Conservation (phyloP, 2,797 vertebrate species). For the Psittacula echo region DNA sequence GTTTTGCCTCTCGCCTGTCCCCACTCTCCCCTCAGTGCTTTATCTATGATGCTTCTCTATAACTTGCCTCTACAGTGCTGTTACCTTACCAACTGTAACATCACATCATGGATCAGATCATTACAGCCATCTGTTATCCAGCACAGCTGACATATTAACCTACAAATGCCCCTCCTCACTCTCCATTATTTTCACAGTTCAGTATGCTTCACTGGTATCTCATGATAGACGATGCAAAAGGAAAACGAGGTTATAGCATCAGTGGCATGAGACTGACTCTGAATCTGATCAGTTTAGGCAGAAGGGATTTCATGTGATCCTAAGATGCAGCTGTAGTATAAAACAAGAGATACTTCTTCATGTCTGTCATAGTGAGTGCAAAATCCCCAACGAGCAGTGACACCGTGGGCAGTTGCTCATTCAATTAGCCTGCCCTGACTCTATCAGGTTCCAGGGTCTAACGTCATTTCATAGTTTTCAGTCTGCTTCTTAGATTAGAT, state of each 20-base stretch:
- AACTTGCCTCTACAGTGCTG: background rate
- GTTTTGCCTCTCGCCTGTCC: background rate
- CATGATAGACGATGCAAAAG: slow-evolving; percentile 21
- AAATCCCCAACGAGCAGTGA: slow-evolving; percentile 23
- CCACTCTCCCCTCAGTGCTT: background rate
- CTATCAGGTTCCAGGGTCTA: slow-evolving; percentile 22
- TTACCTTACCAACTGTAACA: background rate
- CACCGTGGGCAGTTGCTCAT: slow-evolving; percentile 14
- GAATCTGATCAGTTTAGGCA: slow-evolving; percentile 44
- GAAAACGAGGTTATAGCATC: slow-evolving; percentile 30
- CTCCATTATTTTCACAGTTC: slow-evolving; percentile 20
- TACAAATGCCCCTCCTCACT: background rate
- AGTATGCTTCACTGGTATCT: slow-evolving; percentile 7
- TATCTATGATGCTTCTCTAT: background rate
- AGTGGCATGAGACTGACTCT: slow-evolving; percentile 24
- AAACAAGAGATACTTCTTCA: slow-evolving; percentile 19
- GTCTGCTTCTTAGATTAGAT: background rate
- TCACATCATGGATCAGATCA: background rate
- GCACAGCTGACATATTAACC: slow-evolving; percentile 18
- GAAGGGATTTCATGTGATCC: slow-evolving; percentile 39
- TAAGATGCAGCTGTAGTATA: slow-evolving; percentile 18
- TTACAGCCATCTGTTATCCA: slow-evolving; percentile 28
- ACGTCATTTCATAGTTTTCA: slow-evolving; percentile 34
- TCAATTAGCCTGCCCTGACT: slow-evolving; percentile 54
- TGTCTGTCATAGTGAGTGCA: background rate